Evolutionary conservation across 2,888 invertebrate species (phyloP).

Genomic region (Ornithoptera alexandrae): DNA sequence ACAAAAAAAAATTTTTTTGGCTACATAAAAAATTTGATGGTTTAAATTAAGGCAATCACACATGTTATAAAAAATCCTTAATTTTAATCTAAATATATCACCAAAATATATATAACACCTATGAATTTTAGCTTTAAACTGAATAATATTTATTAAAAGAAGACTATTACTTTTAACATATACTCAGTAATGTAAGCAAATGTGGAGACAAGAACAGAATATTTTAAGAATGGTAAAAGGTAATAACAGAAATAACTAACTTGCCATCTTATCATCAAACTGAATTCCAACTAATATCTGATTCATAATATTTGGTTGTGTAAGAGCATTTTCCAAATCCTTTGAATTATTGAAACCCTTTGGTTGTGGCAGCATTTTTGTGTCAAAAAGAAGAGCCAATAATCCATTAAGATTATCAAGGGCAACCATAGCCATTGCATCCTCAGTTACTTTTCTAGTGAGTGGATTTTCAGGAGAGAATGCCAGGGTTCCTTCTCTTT

Average conservation of each 20-base stretch:
- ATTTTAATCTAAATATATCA: too few relatives aligned
- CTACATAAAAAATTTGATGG: too few relatives aligned
- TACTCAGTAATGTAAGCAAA: too few relatives aligned
- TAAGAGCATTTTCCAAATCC: conserved; percentile 61
- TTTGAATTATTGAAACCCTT: conserved; percentile 61
- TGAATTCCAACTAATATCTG: conserved; percentile 69
- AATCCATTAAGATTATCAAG: conserved; percentile 65
- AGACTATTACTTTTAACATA: too few relatives aligned
- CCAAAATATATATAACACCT: too few relatives aligned
- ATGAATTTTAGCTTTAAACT: too few relatives aligned
- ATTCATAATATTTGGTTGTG: conserved; percentile 68
- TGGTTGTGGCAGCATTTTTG: conserved; percentile 63
- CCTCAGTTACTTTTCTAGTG: conserved; percentile 59
- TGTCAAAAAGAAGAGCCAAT: conserved; percentile 58
- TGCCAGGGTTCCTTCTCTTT: conserved; percentile 63
- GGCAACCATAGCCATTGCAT: conserved; percentile 66
- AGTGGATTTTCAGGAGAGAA: conserved; percentile 70
- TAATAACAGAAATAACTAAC: conserved; percentile 51
- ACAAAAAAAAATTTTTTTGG: too few relatives aligned
- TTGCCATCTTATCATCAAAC: conserved; percentile 68
- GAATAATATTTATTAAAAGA: too few relatives aligned
- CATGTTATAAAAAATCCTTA: too few relatives aligned
- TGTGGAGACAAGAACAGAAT: too few relatives aligned
- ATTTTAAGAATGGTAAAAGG: neutral
- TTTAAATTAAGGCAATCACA: too few relatives aligned